A percentile compares a stretch with the other conserved stretches of the same genome.
These are phyloP conservation scores for Bombylius discolor DNA, from an alignment of 2,888 invertebrate species.

Conservation along the genomic window DNA sequence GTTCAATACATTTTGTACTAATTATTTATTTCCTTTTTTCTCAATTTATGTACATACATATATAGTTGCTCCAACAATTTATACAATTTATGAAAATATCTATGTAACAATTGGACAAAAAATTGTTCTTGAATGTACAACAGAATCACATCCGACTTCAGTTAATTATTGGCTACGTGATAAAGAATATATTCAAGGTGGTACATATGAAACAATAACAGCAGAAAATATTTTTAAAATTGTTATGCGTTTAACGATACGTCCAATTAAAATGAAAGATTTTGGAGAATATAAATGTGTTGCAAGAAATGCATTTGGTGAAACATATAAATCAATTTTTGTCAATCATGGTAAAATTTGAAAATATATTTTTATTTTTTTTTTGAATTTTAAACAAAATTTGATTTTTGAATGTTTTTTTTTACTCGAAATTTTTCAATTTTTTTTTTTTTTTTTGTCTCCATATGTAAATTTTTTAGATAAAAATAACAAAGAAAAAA, in stretches of 20 bases:
- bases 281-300: conserved; percentile 70
- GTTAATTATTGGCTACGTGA: conserved; percentile 35
- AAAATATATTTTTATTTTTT: no score
- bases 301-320: conserved; percentile 67
- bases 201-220: conserved; percentile 38
- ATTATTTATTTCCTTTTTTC: neutral
- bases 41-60: conserved; percentile 10
- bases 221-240: conserved; percentile 64
- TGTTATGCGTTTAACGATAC: conserved; percentile 57
- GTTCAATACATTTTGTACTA: neutral
- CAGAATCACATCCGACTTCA: conserved; percentile 33
- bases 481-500: neutral
- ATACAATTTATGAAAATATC: conserved; percentile 30
- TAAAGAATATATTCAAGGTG: conserved; percentile 31
- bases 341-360: conserved; percentile 13
- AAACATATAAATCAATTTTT: conserved; percentile 34
- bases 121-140: conserved; percentile 30
- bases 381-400: no score
- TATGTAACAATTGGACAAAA: conserved; percentile 31
- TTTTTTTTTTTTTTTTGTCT: no score
- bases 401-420: no score
- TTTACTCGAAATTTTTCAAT: no score
- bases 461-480: no score
- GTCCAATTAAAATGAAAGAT: conserved; percentile 49
- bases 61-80: conserved; percentile 32